Base-by-base conservation (phyloP, 2,797 vertebrate species). In the Eulemur coronatus region DNA sequence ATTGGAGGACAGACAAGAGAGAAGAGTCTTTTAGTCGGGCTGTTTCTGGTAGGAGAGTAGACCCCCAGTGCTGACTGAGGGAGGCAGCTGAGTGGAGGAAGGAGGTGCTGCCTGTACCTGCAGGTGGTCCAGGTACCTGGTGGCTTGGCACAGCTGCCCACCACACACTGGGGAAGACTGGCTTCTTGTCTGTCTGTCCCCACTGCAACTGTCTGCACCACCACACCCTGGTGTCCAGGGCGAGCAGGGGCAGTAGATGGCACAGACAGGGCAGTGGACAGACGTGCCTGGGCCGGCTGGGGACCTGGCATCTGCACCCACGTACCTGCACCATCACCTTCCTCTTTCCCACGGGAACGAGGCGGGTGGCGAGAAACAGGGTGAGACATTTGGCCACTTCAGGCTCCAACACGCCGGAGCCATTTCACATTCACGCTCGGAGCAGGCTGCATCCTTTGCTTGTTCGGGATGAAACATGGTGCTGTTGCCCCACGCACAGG, bases 331-430 rank as follows among this genome's bases (percentile, higher is more conserved):
- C n/a, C 7, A 1, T 67, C 61, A 4, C 7, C 20, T 69, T 78
- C 26, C 35, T 48, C 69, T 94, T 95, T 97, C 72, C 14, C 85
- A 15, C 4, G 46, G 81, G 96, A 97, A 97, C 30, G 5, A 95
- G 22, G 24, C 50, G 10, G 72, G 81, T 0, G 2, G 52, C 41
- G 33, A 22, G 80, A 33, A 57, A 48, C 3, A 67, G 28, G 26
- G 43, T 43, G 55, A 90, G 11, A 48, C 57, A 35, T 13, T 13
- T 7, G 20, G 17, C 5, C 30, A 4, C 30, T 30, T 76, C 82
- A 33, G 48, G 90, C 78, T 80, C 48, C 50, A 91, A 96, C 96
- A 84, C 0, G 84, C 35, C 67, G 55, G 33, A 30, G 17, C 30
- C 33, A 1, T 8, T 69, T 57, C 33, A 96, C 18, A 67, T 48